Evolutionary conservation across 2,797 vertebrate species (phyloP).

Genomic region (Amphiprion clarkii): DNA sequence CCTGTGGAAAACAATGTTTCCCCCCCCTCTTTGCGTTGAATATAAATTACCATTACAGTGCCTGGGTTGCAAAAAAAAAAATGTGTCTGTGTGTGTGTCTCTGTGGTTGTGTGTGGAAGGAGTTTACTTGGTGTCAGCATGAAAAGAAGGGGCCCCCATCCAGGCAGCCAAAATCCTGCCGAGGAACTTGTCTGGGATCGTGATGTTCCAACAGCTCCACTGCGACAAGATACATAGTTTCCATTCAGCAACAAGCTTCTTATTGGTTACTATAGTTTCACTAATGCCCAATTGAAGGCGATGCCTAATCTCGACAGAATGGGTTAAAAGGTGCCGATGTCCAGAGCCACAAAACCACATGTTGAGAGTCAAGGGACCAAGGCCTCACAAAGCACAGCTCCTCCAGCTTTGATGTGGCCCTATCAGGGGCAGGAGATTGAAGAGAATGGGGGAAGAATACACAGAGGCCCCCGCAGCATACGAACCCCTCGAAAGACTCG

Average conservation of each 20-base stretch:
- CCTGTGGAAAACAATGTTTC: constrained; percentile 86
- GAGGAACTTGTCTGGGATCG: constrained; percentile 93
- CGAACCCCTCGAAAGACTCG: constrained; percentile 75
- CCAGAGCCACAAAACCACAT: constrained; percentile 97
- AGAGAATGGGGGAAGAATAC: constrained; percentile 84
- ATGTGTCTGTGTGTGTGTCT: constrained; percentile 44
- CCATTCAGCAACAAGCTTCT: constrained; percentile 98
- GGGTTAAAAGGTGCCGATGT: constrained; percentile 99
- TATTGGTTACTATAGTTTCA: constrained; percentile 99
- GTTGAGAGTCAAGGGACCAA: constrained; percentile 98
- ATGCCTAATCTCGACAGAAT: constrained; percentile 99
- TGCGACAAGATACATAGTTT: constrained; percentile 99
- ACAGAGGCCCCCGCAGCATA: constrained; percentile 80
- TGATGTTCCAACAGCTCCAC: constrained; percentile 92
- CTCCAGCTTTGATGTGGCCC: constrained; percentile 87
- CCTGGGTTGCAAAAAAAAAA: constrained; percentile 64
- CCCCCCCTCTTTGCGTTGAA: constrained; percentile 85
- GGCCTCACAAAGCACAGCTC: constrained; percentile 93
- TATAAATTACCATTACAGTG: constrained; percentile 91
- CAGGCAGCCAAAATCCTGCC: constrained; percentile 92
- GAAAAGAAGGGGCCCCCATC: constrained; percentile 89
- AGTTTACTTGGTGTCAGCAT: constrained; percentile 89
- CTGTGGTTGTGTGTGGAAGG: constrained; percentile 73
- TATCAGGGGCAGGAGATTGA: constrained; percentile 89
- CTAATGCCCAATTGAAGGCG: constrained; percentile 98